Conservation (phyloP, 2,888 invertebrate genomes). For the Minunthozetes semirufus region DNA sequence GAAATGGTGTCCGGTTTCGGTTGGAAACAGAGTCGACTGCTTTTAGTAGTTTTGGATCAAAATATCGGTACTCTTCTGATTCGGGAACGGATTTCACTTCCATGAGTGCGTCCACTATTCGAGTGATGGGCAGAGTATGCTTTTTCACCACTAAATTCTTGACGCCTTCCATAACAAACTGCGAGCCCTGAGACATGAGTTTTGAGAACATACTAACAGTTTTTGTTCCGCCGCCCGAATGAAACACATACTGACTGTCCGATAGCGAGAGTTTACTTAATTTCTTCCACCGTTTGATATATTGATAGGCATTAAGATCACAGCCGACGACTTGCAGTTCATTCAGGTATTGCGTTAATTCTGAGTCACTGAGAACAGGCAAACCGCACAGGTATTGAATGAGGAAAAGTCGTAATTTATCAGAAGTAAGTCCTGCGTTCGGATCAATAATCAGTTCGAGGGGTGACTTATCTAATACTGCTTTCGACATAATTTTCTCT, state of each 20-base stretch:
- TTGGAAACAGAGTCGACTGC: constrained; percentile 45
- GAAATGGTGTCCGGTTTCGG: constrained; percentile 56
- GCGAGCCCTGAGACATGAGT: constrained; percentile 90
- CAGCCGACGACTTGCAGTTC: constrained; percentile 72
- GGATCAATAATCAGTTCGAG: constrained; percentile 78
- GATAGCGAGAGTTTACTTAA: constrained; percentile 15
- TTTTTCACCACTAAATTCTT: constrained; percentile 97
- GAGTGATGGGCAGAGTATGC: constrained; percentile 86
- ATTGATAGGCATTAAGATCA: constrained; percentile 74
- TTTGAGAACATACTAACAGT: constrained; percentile 98
- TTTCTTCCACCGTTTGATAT: constrained; percentile 79
- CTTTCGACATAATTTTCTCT: constrained; percentile 78
- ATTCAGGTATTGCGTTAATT: constrained; percentile 74
- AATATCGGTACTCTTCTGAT: constrained; percentile 79
- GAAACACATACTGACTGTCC: constrained; percentile 28
- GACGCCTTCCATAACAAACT: constrained; percentile 99
- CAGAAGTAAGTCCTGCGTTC: constrained; percentile 77
- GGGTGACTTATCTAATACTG: constrained; percentile 63
- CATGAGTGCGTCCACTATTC: constrained; percentile 82
- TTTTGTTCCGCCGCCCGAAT: constrained; percentile 71
- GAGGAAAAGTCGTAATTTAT: constrained; percentile 85
- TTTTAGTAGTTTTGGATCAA: constrained; percentile 90
- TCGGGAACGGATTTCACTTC: constrained; percentile 68
- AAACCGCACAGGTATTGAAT: constrained; percentile 79
- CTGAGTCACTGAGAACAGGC: constrained; percentile 67